phyloP scores from a whole-genome alignment of 2,113 vertebrate genomes.

The Grammomys dolichurus region DNA sequence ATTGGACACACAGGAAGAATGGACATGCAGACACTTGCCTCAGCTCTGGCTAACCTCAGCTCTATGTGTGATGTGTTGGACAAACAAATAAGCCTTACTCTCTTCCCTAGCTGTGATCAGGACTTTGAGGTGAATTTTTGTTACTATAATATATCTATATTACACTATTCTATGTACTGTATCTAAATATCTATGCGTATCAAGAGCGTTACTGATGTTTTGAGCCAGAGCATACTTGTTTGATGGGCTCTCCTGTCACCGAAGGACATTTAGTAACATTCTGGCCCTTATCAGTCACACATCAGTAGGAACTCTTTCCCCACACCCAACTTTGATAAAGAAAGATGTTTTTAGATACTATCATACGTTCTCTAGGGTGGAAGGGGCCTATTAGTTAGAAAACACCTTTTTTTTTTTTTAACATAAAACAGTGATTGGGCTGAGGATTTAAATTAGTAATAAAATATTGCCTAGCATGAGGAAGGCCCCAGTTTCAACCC shows the following conservation, averaged over 20 bases:
- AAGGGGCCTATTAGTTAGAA: not conserved
- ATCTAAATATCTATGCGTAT: not conserved
- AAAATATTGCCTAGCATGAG: not conserved
- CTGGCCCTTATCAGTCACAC: not conserved
- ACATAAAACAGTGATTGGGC: not conserved
- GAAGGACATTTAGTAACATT: not conserved
- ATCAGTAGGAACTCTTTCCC: not conserved
- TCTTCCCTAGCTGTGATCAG: not conserved
- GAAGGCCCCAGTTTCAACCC: not conserved
- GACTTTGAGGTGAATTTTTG: not conserved
- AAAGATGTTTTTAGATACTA: slow-evolving; percentile 27
- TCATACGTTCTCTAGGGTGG: not conserved
- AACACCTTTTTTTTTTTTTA: not conserved
- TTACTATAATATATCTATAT: not conserved
- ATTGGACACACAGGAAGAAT: not conserved
- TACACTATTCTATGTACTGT: not conserved
- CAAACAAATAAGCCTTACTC: not conserved
- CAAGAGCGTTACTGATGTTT: not conserved
- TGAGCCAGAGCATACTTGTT: not conserved
- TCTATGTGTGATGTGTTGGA: not conserved
- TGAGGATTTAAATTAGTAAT: not conserved
- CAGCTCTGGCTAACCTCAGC: not conserved
- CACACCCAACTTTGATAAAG: not conserved
- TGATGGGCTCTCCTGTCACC: not conserved
- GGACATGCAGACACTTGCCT: not conserved